Base-by-base conservation (phyloP, 2,797 vertebrate species). In the Hydrophis major region DNA sequence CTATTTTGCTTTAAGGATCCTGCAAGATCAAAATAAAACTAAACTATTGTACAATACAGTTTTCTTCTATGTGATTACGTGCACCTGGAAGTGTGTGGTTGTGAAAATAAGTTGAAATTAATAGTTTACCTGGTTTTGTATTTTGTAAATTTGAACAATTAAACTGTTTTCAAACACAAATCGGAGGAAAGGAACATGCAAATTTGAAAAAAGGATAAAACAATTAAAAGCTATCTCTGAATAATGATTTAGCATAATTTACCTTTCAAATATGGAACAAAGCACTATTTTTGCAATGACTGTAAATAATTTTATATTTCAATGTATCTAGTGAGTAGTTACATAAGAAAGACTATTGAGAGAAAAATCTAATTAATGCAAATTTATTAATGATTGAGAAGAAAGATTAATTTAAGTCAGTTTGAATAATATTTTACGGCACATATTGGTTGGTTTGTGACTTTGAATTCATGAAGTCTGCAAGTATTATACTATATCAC, bases 41-140 rank as follows among this genome's bases (percentile, higher is more conserved):
- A 96, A 92, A 89, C 89, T 53, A 47, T 94, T 92, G 42, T 93
- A 90, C 94, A 95, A 94, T 95, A 87, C 90, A 94, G 91, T 69
- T 91, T 63, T 18, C 27, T 90, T 95, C 95, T 78, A 42, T 78
- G 22, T 11, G 74, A 42, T 42, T 42, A 78, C 92, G 22, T 47
- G 4, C 92, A 95, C 94, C 95, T 96, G 94, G 86, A 94, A 95
- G 93, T 87, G 87, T 91, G 91, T 86, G 78, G 20, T 78, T 95
- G 93, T 95, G 92, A 96, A 95, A 95, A 95, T 69, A 78, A 93
- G 90, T 93, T 95, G 90, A 96, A 96, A 96, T 96, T 94, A 96
- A 95, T 95, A 95, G 92, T 93, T 87, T 92, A 74, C 96, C 94
- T 96, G 96, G 96, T 97, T 96, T 32, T 37, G 66, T 18, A 94